Evolutionary conservation across 2,113 vertebrate species (phyloP), one percentile per base, ranked within the genome.

Genomic region (Onychostruthus taczanowskii): DNA sequence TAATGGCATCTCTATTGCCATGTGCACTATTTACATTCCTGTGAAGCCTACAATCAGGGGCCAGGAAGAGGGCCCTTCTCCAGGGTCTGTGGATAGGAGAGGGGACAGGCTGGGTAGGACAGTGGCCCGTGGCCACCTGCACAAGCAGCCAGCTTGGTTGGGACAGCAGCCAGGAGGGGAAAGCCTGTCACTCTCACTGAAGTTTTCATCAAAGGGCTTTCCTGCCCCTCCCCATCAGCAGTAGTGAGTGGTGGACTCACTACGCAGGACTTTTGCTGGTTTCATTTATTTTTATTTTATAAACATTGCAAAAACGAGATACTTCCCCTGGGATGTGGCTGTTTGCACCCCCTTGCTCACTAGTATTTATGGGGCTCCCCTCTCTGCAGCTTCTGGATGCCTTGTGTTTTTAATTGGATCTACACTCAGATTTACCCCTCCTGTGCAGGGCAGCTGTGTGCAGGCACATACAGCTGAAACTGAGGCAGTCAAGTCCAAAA

Each of bases 121-220:
- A 88, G 30, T 53, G 73, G 33, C 75, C 56, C 0, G 0, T 17
- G 7, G 24, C 39, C 80, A 82, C 64, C 86, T 53, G 67, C 1
- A 4, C 55, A 31, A 43, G 69, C 59, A 55, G 55, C 31, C 5
- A 5, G 24, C 64, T 50, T 47, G 64, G 13, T 14, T 7, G 8
- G 59, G 93, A 52, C 43, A 24, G 47, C 55, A 89, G 73, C 64
- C 84, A 77, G 84, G 56, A 52, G 64, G 74, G 62, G 78, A 93
- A 87, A 85, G 53, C 78, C 90, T 92, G 78, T 82, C 1, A 10
- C 78, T 83, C 53, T 64, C 78, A 62, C 53, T 13, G 21, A 79
- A 76, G 31, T 85, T 76, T 91, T 73, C 88, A 66, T 73, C 74
- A 72, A 75, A 91, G 49, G 78, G 47, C n/a, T 94, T 95, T 95